Evolutionary conservation across 2,113 vertebrate genomes (phyloP).

Genomic region (Cacatua alba): DNA sequence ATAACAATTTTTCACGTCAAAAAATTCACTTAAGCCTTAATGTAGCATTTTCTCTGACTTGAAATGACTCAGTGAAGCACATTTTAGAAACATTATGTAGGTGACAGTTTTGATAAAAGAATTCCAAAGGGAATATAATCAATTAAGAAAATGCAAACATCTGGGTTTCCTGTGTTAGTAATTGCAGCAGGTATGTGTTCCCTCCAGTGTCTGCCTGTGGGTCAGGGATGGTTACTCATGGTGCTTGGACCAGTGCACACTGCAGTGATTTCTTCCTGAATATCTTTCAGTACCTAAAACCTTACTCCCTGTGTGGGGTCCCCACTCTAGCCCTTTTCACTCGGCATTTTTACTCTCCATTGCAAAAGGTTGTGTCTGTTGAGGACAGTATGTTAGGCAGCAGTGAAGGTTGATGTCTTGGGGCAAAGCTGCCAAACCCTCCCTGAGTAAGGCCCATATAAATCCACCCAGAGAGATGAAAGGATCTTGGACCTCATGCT

Average conservation of each 20-base stretch:
- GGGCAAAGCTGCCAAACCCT: not conserved
- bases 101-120: not conserved
- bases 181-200: not conserved
- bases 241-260: accelerated
- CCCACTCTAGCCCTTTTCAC: no score
- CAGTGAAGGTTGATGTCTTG: not conserved
- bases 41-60: not conserved
- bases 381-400: not conserved
- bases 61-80: not conserved
- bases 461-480: not conserved
- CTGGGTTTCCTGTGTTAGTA: accelerated
- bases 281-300: accelerated
- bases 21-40: not conserved
- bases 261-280: accelerated
- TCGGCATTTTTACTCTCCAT: not conserved
- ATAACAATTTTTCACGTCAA: not conserved
- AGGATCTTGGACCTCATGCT: accelerated
- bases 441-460: not conserved
- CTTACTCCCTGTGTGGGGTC: accelerated
- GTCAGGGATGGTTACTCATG: not conserved
- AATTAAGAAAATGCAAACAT: no score
- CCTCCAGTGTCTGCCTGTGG: not conserved
- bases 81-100: not conserved
- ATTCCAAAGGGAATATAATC: not conserved
- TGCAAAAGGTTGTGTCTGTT: not conserved